Conservation (phyloP, 2,888 invertebrate species). For the Itoplectis maculator region DNA sequence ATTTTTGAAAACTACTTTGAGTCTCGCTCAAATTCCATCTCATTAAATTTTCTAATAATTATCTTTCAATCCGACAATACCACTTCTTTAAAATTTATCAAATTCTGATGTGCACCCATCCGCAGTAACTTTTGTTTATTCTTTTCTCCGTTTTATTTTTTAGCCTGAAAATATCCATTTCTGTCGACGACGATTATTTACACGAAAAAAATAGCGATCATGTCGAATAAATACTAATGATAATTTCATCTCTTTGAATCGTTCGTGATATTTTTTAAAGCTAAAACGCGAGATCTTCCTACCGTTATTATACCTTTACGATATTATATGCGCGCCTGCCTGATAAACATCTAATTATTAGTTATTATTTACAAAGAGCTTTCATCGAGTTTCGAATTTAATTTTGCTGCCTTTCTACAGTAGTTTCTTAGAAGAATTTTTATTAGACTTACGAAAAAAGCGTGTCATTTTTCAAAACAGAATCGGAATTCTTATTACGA, state of each 20-base stretch:
- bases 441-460: constrained; percentile 58
- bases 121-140: constrained; percentile 21
- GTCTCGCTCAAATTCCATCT: constrained; percentile 28
- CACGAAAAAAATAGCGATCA: constrained; percentile 68
- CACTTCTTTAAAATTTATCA: constrained; percentile 25
- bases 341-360: constrained; percentile 53
- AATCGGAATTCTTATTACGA: constrained; percentile 65
- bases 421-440: constrained; percentile 57
- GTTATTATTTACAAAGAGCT: constrained; percentile 63
- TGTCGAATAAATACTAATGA: constrained; percentile 71
- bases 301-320: constrained; percentile 27
- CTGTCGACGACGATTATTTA: constrained; percentile 63
- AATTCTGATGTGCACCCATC: constrained; percentile 36
- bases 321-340: constrained; percentile 41
- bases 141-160: not conserved
- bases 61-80: constrained; percentile 37
- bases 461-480: constrained; percentile 58
- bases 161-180: constrained; percentile 60
- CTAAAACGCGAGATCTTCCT: constrained; percentile 66
- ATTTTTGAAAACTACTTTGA: constrained; percentile 42
- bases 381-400: constrained; percentile 59
- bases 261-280: constrained; percentile 75
- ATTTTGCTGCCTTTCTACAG: constrained; percentile 36
- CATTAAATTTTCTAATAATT: constrained; percentile 4
- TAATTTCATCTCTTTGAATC: constrained; percentile 54